A percentile compares a stretch with the other conserved stretches of the same genome.
phyloP scores from a whole-genome alignment of 2,113 vertebrate species.

The Microcebus murinus region DNA sequence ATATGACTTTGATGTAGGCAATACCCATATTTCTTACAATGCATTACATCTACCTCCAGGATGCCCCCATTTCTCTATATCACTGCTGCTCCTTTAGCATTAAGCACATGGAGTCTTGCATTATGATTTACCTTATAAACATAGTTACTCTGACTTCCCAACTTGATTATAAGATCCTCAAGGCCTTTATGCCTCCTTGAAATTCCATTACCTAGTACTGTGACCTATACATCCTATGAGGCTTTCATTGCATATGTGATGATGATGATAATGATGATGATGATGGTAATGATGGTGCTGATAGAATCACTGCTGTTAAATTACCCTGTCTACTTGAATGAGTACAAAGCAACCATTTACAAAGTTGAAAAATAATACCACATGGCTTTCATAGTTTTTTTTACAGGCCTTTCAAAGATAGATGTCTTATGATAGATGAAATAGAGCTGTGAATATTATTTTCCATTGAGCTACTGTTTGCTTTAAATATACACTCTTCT shows the following conservation, averaged over 20 bases:
- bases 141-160: constrained; percentile 55
- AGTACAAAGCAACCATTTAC: constrained; percentile 53
- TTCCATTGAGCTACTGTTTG: constrained; percentile 22
- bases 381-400: constrained; percentile 56
- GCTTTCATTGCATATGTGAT: constrained; percentile 26
- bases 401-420: background rate
- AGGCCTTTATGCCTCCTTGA: constrained; percentile 64
- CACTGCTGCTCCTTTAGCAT: constrained; percentile 49
- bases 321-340: constrained; percentile 32
- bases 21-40: background rate
- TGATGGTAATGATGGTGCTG: background rate
- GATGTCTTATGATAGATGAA: background rate
- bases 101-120: constrained; percentile 34
- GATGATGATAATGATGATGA: constrained; percentile 46
- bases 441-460: background rate
- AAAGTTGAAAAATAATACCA: constrained; percentile 46
- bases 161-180: constrained; percentile 64
- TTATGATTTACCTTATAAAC: constrained; percentile 66
- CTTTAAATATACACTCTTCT: background rate
- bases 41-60: background rate
- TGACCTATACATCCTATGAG: constrained; percentile 56
- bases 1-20: background rate
- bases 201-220: constrained; percentile 50
- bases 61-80: constrained; percentile 37
- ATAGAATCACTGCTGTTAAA: constrained; percentile 18